Evolutionary conservation across 2,113 vertebrate species (phyloP), one percentile per base, ranked within the genome.

Genomic region (Acrocephalus arundinaceus): DNA sequence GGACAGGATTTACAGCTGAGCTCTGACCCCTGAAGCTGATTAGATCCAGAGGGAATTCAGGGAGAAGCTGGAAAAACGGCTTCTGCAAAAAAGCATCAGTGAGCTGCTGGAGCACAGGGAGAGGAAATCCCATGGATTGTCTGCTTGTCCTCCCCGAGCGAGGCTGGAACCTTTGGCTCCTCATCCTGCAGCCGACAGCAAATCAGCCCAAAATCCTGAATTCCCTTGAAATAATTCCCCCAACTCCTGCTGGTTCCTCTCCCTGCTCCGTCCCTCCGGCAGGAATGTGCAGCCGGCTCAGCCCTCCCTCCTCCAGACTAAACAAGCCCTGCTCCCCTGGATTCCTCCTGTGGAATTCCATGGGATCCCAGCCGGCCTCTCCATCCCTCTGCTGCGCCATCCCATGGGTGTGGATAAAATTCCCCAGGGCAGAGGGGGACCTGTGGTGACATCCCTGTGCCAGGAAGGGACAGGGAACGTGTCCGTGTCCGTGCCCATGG

Each of bases 361-460:
- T 0, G 2, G 3, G 9, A 2, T 48, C 65, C 24, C 4, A n/a
- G 3, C 61, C 49, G 10, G 5, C 41, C 41, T 15, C 41, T 43
- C 41, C 41, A 11, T 43, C 12, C 41, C 41, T 15, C 41, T 43
- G 41, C 13, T 16, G 43, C 6, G 45, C 45, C 13, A 4, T 11
- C 20, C n/a, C 10, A 0, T 0, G 2, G 5, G 1, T 0, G 2
- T 10, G 58, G 62, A 23, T 22, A 3, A 4, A 10, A 62, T 7
- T 45, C 37, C 48, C 35, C 0, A 14, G 61, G 63, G 58, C 3
- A 3, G 25, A 51, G 39, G 3, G n/a, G 39, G 9, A 7, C 4
- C 9, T 15, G 0, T 3, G 15, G 68, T 2, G 7, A 1, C 13
- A 3, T 48, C 62, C 20, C 57, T 0, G 1, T 18, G 4, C 3